Base-by-base conservation (phyloP, 2,113 vertebrate species). In the Lipophrys pholis region DNA sequence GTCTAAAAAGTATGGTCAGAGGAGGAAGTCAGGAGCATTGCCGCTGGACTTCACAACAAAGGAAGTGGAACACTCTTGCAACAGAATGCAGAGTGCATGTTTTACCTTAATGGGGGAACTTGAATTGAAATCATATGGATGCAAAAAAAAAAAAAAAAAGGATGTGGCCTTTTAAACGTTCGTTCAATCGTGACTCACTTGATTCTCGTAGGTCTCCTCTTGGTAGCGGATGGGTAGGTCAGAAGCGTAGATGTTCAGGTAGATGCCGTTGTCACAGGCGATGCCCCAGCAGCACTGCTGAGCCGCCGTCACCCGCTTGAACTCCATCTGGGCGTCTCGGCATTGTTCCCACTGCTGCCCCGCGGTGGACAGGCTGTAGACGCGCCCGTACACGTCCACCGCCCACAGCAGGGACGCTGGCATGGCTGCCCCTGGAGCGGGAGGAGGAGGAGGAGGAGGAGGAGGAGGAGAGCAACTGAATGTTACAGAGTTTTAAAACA, bases 131-230 rank as follows among this genome's bases (percentile, higher is more conserved):
- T 67, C 45, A 54, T 30, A 51, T 43, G 36, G 1, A 2, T 51
- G 49, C 9, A 48, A 6, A n/a, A 7, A 49, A 15, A 7, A 6
- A 35, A 57, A 39, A 7, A 15, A 12, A 15, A 48, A 39, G 5
- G 42, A 45, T 46, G 2, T 12, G n/a, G n/a, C n/a, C n/a, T n/a
- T n/a, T n/a, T n/a, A n/a, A n/a, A n/a, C n/a, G n/a, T n/a, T n/a
- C n/a, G n/a, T n/a, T n/a, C n/a, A n/a, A n/a, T n/a, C n/a, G 21
- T 30, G 5, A 54, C 71, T 3, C 90, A 98, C 98, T 92, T 99
- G 98, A 60, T 99, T 99, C 92, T 99, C 98, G 10, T 96, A 99
- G 62, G 96, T 94, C 84, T 98, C 97, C 77, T 99, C 98, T 57
- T 95, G 94, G 90, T 93, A 94, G 40, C 97, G 95, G 64, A 98